phyloP scores from a whole-genome alignment of 2,113 vertebrate genomes.

The Trematocara nigrifrons region DNA sequence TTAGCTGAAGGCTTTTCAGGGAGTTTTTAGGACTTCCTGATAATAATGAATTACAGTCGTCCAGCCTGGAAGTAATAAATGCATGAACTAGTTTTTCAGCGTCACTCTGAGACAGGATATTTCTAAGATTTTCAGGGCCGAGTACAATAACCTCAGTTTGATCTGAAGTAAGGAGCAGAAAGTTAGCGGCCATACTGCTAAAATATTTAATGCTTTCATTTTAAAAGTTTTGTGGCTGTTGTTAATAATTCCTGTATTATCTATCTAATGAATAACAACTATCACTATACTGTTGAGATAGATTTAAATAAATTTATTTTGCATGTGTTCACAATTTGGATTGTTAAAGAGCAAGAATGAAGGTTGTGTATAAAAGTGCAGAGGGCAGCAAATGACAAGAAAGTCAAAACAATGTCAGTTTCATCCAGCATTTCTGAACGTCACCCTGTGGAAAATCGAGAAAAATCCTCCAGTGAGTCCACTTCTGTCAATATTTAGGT shows the following conservation, averaged over 20 bases:
- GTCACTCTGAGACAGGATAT: accelerated
- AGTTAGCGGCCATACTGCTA: background rate
- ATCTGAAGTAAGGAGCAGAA: background rate
- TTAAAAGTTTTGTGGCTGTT: background rate
- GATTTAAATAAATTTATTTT: background rate
- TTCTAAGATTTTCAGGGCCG: accelerated
- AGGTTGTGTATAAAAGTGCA: background rate
- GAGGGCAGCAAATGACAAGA: background rate
- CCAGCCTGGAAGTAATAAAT: background rate
- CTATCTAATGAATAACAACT: background rate
- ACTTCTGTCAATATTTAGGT: background rate
- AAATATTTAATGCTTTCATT: background rate
- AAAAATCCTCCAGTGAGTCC: background rate
- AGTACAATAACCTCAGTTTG: background rate
- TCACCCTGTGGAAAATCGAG: background rate
- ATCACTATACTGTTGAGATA: background rate
- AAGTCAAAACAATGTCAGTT: background rate
- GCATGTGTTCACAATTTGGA: background rate
- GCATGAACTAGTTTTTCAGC: background rate
- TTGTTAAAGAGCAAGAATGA: background rate
- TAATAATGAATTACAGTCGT: accelerated
- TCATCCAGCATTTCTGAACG: background rate
- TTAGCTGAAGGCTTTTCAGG: accelerated
- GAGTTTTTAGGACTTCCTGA: accelerated
- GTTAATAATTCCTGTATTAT: background rate